Evolutionary conservation across 2,888 invertebrate species (phyloP).

Genomic region (Orthosia gothica): DNA sequence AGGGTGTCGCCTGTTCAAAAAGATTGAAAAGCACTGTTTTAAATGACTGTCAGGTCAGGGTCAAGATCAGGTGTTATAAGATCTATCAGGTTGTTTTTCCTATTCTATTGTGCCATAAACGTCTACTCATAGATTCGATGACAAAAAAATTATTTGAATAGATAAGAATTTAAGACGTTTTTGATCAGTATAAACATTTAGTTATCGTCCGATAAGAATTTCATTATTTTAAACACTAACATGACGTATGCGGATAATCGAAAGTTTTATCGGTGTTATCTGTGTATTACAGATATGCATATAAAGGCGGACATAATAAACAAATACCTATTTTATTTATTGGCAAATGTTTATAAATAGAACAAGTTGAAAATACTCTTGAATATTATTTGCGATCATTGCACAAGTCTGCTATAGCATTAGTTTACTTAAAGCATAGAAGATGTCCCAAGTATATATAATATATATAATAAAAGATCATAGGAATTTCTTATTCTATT

Average conservation of each 20-base stretch:
- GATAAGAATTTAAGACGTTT: slow-evolving; percentile 34
- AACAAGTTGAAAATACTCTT: not conserved
- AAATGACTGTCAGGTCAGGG: too few species aligned
- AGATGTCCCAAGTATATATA: too few species aligned
- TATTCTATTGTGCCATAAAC: not conserved
- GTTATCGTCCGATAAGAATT: slow-evolving; percentile 46
- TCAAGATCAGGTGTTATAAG: too few species aligned
- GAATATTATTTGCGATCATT: slow-evolving; percentile 4
- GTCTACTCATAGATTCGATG: not conserved
- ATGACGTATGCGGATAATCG: slow-evolving; percentile 48
- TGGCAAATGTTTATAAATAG: slow-evolving; percentile 23
- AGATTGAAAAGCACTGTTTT: too few species aligned
- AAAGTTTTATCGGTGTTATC: slow-evolving; percentile 45
- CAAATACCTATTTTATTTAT: slow-evolving; percentile 21
- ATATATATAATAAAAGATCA: too few species aligned
- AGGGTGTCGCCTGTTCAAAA: too few species aligned
- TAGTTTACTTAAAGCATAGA: not conserved
- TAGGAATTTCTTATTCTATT: too few species aligned
- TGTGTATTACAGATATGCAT: slow-evolving; percentile 30
- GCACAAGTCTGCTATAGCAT: too few species aligned
- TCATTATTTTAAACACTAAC: slow-evolving; percentile 46
- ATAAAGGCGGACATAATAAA: slow-evolving; percentile 25
- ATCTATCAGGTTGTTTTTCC: not conserved
- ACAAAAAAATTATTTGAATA: slow-evolving; percentile 49
- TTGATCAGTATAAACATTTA: slow-evolving; percentile 38